Base-by-base conservation (phyloP, 2,113 vertebrate species). In the Rhynchomys soricoides region DNA sequence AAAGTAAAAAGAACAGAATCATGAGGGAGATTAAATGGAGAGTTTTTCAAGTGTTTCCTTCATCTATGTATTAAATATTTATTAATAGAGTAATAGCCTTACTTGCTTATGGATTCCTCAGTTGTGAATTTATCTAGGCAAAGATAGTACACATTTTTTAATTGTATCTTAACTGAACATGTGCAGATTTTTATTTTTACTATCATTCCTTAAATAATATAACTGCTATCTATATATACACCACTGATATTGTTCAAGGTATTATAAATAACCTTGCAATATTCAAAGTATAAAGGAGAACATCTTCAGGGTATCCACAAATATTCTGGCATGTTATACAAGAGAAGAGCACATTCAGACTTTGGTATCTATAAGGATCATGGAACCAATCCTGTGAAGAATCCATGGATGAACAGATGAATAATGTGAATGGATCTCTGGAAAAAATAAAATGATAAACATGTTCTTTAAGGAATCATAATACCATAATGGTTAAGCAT, bases 31-130 rank as follows among this genome's bases (percentile, higher is more conserved):
- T 94, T 57, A 91, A 94, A 6, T 77, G 3, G 68, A n/a, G 43
- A 91, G 48, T 37, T 74, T 95, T 68, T 96, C 5, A 96, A 70
- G 50, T 62, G 71, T 74, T 11, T 79, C 13, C 57, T 95, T 95
- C 26, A 68, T 77, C 15, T 7, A 87, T 45, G 59, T 52, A 75
- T 59, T 82, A 50, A 50, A 22, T 70, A 73, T 21, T 81, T 77
- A 52, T 6, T 79, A 57, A 94, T 2, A 31, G 4, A 74, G 37
- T 50, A 45, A 74, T 9, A 70, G 74, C 10, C 24, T 45, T 71
- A 5, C 22, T 71, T 79, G 37, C 8, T 64, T 43, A 24, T 17
- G 15, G 7, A 19, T 81, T 48, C 16, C 52, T 43, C 62, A 71
- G 52, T 55, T 89, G 4, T 52, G 52, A 26, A 74, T 62, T 82